These are phyloP conservation scores for Meandrina meandrites DNA, from an alignment of 92 coral and sea anemone genomes.

Conservation along the genomic window DNA sequence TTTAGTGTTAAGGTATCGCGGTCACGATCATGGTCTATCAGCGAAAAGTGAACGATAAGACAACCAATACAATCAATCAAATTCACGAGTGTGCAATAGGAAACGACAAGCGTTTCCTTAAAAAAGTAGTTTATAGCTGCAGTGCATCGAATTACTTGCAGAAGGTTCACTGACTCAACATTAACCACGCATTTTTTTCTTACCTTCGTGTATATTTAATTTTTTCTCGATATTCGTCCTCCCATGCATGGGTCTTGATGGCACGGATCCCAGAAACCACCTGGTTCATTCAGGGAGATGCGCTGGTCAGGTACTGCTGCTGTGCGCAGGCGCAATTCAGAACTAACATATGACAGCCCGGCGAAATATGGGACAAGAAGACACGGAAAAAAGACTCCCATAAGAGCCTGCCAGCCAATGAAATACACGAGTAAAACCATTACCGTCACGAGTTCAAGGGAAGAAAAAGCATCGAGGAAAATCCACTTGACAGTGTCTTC, in stretches of 20 bases:
- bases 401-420: slow-evolving; percentile 5
- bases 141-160: too few species aligned
- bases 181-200: too few species aligned
- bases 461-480: background rate
- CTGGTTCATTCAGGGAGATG: slow-evolving; percentile 8
- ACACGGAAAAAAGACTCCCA: background rate
- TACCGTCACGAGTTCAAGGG: background rate
- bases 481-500: background rate
- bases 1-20: too few species aligned
- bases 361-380: background rate
- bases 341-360: background rate
- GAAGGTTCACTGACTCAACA: too few species aligned
- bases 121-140: too few species aligned
- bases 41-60: too few species aligned
- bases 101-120: too few species aligned
- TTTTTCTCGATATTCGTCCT: background rate
- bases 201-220: background rate
- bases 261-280: slow-evolving; percentile 5
- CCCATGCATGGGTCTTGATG: slow-evolving; percentile 3
- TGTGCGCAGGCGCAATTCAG: background rate
- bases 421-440: background rate
- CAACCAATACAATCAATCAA: too few species aligned
- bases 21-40: too few species aligned
- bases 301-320: background rate
- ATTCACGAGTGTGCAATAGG: too few species aligned